Evolutionary conservation across 2,888 invertebrate species (phyloP), one percentile per base, ranked within the genome.

Genomic region (Cecidostiba fungosa): DNA sequence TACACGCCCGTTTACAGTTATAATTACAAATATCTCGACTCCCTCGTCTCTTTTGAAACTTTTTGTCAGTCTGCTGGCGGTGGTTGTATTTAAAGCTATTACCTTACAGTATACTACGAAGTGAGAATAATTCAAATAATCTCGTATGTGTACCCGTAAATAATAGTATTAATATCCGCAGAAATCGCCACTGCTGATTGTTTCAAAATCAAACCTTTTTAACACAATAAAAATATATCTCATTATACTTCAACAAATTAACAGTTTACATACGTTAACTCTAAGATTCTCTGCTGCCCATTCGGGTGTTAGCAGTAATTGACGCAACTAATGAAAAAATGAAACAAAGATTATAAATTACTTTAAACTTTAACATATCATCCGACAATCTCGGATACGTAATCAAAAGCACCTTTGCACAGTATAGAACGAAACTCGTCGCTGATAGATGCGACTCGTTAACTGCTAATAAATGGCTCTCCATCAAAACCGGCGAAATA

Each of bases 11-110:
- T 72, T 72, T 72, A 39, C 54, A 59, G 72, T 73, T 73, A 80
- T 69, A 80, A 70, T 79, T 69, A 79, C 69, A 79, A 79, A 50
- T 79, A 79, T n/a, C 47, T 23, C 77, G 77, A 70, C 5, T 70
- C 8, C 32, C 79, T 32, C 32, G 47, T 50, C 66, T 66, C 16
- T 43, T 12, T 29, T 70, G 1, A 19, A 29, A 32, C 16, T 80
- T 59, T 14, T 73, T 32, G 36, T 73, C 81, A 81, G 73, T 81
- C 81, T 81, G 43, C 47, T 39, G 29, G 39, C 59, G 59, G 39
- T 59, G 54, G 26, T 79, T 79, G 14, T 26, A 19, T 32, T 78
- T 69, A 66, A 66, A 66, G 66, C 66, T 66, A 26, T 66, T 66
- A 23, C 23, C 66, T 26, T 66, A 26, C 66, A 66, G n/a, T 66